Conservation (phyloP, 2,888 invertebrate species). For the Meiosimyza decipiens region DNA sequence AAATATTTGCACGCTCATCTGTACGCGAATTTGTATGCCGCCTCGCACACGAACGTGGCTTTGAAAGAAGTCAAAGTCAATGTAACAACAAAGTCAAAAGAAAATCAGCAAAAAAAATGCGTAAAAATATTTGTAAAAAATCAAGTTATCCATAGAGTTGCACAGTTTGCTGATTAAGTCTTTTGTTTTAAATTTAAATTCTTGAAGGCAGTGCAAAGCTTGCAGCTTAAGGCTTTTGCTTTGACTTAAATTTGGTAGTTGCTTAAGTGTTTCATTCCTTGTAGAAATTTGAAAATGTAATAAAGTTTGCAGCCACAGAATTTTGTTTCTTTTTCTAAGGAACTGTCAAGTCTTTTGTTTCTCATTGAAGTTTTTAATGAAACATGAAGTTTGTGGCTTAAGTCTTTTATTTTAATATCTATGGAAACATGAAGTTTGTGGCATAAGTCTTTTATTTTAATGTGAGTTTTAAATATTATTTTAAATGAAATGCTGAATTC, state of each 20-base stretch:
- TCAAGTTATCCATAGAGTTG: not conserved
- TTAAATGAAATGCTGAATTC: too few species aligned
- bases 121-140: not conserved
- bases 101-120: not conserved
- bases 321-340: too few species aligned
- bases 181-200: constrained; percentile 14
- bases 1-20: constrained; percentile 4
- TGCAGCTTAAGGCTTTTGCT: not conserved
- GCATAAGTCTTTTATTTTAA: not conserved
- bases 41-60: constrained; percentile 9
- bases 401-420: not conserved
- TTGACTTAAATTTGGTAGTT: not conserved
- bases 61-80: constrained; percentile 33
- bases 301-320: too few species aligned
- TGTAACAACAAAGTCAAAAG: constrained; percentile 1
- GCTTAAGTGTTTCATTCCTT: not conserved
- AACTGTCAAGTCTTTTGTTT: constrained; percentile 23
- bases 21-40: not conserved
- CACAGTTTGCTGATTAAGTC: constrained; percentile 27
- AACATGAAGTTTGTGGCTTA: not conserved
- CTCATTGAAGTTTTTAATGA: not conserved
- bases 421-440: not conserved
- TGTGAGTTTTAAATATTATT: not conserved
- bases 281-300: too few species aligned
- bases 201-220: not conserved